Base-by-base conservation (phyloP, 64 coral and sea anemone species). In the Astreopora myriophthalma region DNA sequence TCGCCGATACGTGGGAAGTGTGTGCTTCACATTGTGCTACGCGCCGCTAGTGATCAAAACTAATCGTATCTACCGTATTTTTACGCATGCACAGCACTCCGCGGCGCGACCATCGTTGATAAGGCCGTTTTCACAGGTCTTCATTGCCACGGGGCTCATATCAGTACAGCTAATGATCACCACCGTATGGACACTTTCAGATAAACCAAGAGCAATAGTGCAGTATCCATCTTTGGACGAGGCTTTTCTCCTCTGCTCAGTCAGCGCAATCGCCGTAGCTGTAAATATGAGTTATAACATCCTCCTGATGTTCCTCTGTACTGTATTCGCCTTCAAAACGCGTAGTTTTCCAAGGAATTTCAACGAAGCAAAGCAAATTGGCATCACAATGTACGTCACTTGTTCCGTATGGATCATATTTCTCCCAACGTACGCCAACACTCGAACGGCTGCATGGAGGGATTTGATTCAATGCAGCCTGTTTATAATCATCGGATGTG, bases 361-460 rank as follows among this genome's bases (percentile, higher is more conserved):
- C 35, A 99, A 99, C 70, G 97, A 99, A 82, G 97, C 97, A 42
- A 95, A 96, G 34, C 85, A 91, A 19, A 99, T 99, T 63, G 97
- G 91, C 3, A 91, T 99, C 48, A 99, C 93, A 37, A 80, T 99
- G 91, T 99, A 99, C 64, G 48, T 99, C 0, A 99, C 94, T 1
- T 99, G 97, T 85, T 89, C 94, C 6, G 68, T 96, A 0, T 99
- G 97, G 97, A 73, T 99, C 1, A 74, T 95, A 64, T 99, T 93
- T 72, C 17, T 99, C 6, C 87, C 97, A 13, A 99, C 86, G 19
- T 90, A 79, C 27, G 71, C 91, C 8, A 99, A 99, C 66, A 74
- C 84, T 6, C 75, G 69, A 32, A 52, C 69, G 12, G 51, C 89
- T 0, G 58, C 68, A 36, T 87, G 84, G 80, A 90, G 85, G 29